These are phyloP conservation scores for Pygocentrus nattereri DNA, from an alignment of 2,797 vertebrate species.

Conservation along the genomic window DNA sequence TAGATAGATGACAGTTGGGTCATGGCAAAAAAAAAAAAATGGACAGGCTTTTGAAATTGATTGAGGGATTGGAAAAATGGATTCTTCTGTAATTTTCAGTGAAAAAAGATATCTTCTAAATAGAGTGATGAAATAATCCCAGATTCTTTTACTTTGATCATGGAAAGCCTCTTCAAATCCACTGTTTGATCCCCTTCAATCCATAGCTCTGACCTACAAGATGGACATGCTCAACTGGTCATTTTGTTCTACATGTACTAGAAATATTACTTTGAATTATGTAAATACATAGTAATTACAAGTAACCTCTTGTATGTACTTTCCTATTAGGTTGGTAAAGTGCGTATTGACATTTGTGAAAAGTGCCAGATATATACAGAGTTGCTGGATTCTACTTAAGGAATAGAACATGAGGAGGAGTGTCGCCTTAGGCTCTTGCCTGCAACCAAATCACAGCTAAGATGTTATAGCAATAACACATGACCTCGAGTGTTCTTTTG, in stretches of 20 bases:
- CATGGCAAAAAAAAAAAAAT: constrained; percentile 6
- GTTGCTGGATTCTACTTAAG: too few relatives aligned
- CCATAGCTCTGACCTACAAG: constrained; percentile 10
- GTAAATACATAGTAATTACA: too few relatives aligned
- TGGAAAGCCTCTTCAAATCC: constrained; percentile 23
- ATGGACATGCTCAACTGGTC: not conserved
- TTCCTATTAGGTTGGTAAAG: too few relatives aligned
- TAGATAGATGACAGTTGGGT: not conserved
- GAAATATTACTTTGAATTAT: too few relatives aligned
- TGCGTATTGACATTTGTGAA: too few relatives aligned
- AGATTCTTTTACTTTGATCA: constrained; percentile 46
- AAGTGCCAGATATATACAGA: too few relatives aligned
- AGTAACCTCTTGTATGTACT: too few relatives aligned
- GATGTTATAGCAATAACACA: too few relatives aligned
- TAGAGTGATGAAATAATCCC: constrained; percentile 43
- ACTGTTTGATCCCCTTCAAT: constrained; percentile 38
- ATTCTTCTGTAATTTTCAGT: constrained; percentile 39
- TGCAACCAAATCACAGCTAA: too few relatives aligned
- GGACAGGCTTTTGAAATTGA: constrained; percentile 36
- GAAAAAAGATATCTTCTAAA: constrained; percentile 30
- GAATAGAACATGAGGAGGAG: too few relatives aligned
- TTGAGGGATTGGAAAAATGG: constrained; percentile 36
- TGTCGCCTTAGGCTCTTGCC: too few relatives aligned
- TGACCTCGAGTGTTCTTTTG: too few relatives aligned
- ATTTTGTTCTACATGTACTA: not conserved